Evolutionary conservation across 2,888 invertebrate genomes (phyloP), one percentile per base, ranked within the genome.

Genomic region (Polietes domitor): DNA sequence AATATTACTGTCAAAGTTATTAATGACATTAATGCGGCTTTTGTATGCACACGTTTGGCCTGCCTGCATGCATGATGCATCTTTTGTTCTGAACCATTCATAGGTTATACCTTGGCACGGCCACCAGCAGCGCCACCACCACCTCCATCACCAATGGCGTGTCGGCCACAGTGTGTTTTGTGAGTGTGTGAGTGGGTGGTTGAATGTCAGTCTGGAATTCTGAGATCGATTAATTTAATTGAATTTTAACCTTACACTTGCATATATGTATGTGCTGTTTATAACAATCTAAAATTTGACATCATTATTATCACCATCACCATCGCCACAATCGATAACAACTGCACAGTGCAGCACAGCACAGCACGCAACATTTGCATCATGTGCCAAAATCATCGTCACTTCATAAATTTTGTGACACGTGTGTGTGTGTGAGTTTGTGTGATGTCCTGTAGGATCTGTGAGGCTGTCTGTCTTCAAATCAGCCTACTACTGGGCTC

Each of bases 1-100:
- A 65, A 21, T 68, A 41, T 83, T 83, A 53, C 79, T 74, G 83
- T 83, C 76, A 80, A 77, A 80, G 73, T 77, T 77, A 83, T 80
- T 80, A 83, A 80, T 77, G 77, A 63, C 43, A 80, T 80, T 79
- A 77, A 70, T 43, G 53, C 76, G 73, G 72, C 76, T 72, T 83
- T 76, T 70, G 15, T 17, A 76, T 53, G 28, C 43, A 58, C 43
- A 73, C 26, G 72, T 72, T 32, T 73, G 58, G 73, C 24, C 26
- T 47, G 50, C 58, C n/a, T 47, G 50, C 58, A 73, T 61, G 58
- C 58, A 61, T 73, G 41, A 73, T 61, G 58, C 58, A 61, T 73
- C 73, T 73, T 73, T 58, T 61, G 26, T 73, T 55, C 19, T 21
- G 58, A 58, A 41, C 55, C 65, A 37, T 55, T 55, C 21, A 55